phyloP scores from a whole-genome alignment of 2,113 vertebrate genomes.

The Apistogramma diplotaenia region DNA sequence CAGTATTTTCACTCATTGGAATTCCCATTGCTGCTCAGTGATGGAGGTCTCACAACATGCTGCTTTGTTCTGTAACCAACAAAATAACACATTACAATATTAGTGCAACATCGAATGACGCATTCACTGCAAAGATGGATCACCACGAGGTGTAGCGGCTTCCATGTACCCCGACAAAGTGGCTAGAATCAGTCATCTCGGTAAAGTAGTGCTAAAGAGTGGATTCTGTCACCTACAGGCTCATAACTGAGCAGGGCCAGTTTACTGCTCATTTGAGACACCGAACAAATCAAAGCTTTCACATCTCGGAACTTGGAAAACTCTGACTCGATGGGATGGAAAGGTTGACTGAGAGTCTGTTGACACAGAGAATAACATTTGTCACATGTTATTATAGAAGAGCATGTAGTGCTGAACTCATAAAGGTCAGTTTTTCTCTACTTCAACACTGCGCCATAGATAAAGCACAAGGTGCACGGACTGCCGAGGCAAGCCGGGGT shows the following conservation, averaged over 20 bases:
- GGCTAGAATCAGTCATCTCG: slow-evolving; percentile 28
- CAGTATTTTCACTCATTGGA: slow-evolving; percentile 17
- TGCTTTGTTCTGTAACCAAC: slow-evolving; percentile 19
- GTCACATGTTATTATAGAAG: background rate
- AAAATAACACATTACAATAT: slow-evolving; percentile 11
- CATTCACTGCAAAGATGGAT: slow-evolving; percentile 29
- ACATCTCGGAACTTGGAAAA: background rate
- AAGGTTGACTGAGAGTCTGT: background rate
- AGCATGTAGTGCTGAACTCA: background rate
- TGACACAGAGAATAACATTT: background rate
- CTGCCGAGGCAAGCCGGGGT: background rate
- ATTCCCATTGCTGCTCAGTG: background rate
- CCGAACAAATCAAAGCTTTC: slow-evolving; percentile 32
- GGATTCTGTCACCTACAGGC: slow-evolving; percentile 4
- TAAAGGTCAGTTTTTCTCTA: background rate
- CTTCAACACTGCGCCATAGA: background rate
- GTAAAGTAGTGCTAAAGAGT: background rate
- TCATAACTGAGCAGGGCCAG: slow-evolving; percentile 4
- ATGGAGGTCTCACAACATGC: slow-evolving; percentile 12
- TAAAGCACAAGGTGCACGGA: background rate
- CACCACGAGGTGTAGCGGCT: background rate
- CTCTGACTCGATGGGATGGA: background rate
- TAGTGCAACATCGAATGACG: slow-evolving; percentile 21
- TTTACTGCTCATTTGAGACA: slow-evolving; percentile 27
- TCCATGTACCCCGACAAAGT: background rate